Conservation (phyloP, 2,888 invertebrate genomes). For the Zhuqinia jingwanae region DNA sequence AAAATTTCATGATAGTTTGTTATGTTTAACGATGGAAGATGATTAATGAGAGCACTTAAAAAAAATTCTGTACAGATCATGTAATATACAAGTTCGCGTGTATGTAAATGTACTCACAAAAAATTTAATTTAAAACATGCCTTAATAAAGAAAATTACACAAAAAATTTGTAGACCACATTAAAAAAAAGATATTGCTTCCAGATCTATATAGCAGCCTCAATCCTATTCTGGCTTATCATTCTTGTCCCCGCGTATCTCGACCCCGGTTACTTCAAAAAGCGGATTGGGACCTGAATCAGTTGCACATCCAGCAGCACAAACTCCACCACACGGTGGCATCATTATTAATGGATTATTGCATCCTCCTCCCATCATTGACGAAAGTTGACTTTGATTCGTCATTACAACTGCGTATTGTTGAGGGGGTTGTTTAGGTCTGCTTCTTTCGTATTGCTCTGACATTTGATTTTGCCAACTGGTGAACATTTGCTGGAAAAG, state of each 20-base stretch:
- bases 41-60: no score
- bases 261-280: slow-evolving; percentile 59
- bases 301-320: no score
- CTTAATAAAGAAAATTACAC: no score
- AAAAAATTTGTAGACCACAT: no score
- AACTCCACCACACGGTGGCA: not conserved
- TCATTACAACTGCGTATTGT: slow-evolving; percentile 49
- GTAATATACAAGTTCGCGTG: no score
- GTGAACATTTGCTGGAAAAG: slow-evolving; percentile 58
- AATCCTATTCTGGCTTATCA: no score
- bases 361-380: not conserved
- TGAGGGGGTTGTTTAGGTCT: slow-evolving; percentile 13
- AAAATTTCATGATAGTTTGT: no score
- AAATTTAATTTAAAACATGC: no score
- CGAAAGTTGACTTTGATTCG: slow-evolving; percentile 30
- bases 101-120: no score
- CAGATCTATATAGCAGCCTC: not conserved
- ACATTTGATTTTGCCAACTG: slow-evolving; percentile 64
- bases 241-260: slow-evolving; percentile 44
- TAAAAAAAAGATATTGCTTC: no score
- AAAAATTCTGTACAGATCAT: no score
- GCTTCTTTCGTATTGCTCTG: slow-evolving; percentile 29
- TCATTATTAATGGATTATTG: not conserved
- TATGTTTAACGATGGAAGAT: no score
- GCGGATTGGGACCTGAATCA: slow-evolving; percentile 54